Conservation (phyloP, 2,888 invertebrate genomes). For the Gandaritis pyraliata region DNA sequence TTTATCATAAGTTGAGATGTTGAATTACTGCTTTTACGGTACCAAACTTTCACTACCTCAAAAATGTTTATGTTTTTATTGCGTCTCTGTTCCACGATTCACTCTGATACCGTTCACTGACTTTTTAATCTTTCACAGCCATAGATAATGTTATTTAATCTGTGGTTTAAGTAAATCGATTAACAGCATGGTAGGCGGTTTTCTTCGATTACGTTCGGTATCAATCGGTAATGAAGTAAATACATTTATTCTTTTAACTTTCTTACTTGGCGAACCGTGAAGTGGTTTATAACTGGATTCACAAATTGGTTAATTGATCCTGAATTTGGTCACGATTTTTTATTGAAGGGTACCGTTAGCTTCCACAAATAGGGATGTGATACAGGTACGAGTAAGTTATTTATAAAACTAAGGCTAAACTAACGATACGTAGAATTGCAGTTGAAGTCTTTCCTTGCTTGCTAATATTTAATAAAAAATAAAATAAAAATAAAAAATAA, state of each 20-base stretch:
- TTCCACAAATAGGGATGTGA: constrained; percentile 18
- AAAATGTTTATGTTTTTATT: constrained; percentile 52
- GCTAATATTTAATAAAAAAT: too few relatives aligned
- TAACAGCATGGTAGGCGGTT: constrained; percentile 42
- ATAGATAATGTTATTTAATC: constrained; percentile 6
- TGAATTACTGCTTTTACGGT: constrained; percentile 12
- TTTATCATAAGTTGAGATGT: constrained; percentile 5
- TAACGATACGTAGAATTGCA: background rate
- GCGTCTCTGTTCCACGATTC: constrained; percentile 54
- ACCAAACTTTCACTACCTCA: constrained; percentile 65
- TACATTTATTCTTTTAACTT: constrained; percentile 30
- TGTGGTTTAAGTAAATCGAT: constrained; percentile 42
- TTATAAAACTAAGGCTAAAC: background rate
- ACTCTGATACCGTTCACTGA: constrained; percentile 63
- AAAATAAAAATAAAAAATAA: too few relatives aligned
- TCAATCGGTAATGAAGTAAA: constrained; percentile 38
- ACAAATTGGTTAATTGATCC: constrained; percentile 29
- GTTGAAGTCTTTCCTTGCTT: too few relatives aligned
- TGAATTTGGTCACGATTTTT: constrained; percentile 23
- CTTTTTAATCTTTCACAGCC: constrained; percentile 37
- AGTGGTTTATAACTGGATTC: constrained; percentile 33
- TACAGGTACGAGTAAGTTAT: background rate
- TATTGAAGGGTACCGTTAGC: constrained; percentile 33
- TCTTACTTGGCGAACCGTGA: constrained; percentile 27
- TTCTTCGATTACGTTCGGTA: constrained; percentile 46